Percentiles rank a stretch among this genome's conserved stretches.
These are phyloP conservation scores for Heliconius erato DNA, from an alignment of 2,888 invertebrate species.

Conservation along the genomic window DNA sequence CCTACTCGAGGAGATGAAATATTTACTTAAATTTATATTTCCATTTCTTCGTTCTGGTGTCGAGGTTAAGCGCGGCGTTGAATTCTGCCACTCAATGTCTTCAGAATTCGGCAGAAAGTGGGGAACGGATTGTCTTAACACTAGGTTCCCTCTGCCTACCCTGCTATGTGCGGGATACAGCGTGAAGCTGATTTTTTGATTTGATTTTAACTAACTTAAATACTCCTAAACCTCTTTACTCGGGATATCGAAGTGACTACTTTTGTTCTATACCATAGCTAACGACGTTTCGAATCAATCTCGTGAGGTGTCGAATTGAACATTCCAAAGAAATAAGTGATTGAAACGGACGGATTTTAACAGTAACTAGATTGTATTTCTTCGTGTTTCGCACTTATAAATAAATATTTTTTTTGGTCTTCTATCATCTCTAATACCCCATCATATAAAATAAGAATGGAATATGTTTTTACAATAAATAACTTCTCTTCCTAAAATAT, in stretches of 20 bases:
- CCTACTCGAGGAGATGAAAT: no score
- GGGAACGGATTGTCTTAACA: no score
- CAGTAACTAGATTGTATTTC: not conserved
- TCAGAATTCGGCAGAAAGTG: no score
- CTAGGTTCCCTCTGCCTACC: no score
- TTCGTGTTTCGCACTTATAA: not conserved
- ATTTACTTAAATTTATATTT: no score
- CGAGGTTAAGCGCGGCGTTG: no score
- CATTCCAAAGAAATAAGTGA: slow-evolving; percentile 4
- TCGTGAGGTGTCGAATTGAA: slow-evolving; percentile 9
- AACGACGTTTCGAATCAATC: slow-evolving; percentile 21
- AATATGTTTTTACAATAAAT: not conserved
- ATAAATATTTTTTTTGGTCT: not conserved
- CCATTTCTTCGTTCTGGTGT: no score
- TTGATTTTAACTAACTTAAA: slow-evolving; percentile 10
- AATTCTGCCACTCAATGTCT: no score
- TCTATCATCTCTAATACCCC: not conserved
- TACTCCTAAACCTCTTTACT: not conserved
- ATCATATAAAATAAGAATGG: not conserved
- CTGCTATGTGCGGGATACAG: no score
- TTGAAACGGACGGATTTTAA: not conserved
- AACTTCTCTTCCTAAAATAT: slow-evolving; percentile 3
- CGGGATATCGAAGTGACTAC: not conserved
- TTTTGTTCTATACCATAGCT: slow-evolving; percentile 20
- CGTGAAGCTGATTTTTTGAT: no score